Base-by-base conservation (phyloP, 1,140 invertebrate genomes). In the Neuroterus valhalla region DNA sequence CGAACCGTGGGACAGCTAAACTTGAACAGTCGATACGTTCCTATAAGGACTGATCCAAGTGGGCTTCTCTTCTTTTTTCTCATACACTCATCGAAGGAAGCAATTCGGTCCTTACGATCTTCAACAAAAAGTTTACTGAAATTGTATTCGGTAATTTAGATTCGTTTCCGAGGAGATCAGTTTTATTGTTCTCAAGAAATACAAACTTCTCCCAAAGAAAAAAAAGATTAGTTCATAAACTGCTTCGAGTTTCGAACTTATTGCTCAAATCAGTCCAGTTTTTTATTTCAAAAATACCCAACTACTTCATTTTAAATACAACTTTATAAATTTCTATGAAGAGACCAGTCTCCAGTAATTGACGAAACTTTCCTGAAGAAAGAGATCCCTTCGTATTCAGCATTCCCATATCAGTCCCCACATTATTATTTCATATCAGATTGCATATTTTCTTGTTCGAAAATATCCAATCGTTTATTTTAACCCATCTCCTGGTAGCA, bases 91-190 rank as follows among this genome's bases (percentile, higher is more conserved):
- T 62, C 55, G 23, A 62, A 62, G 55, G 55, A 62, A 31, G 55
- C 55, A 62, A 62, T 62, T 62, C 55, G 55, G 55, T 62, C 55
- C 55, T 62, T 62, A 62, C 23, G 23, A 62, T 62, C 55, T 31
- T 62, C 26, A 3, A 38, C 55, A 62, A 62, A 62, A 62, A 62
- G 55, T 23, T 62, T 62, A 31, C 55, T 38, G 23, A 62, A 62
- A 62, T 62, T 62, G 55, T 62, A 62, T 62, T 62, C 55, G 55
- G 55, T 62, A 62, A 62, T 62, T 62, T 62, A 62, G 55, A 31
- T 62, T 62, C 31, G 55, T 62, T 62, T 62, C 55, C 55, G 14
- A 62, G 55, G 55, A 62, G 55, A 15, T 62, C 55, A 62, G 55
- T 62, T 62, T 62, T 62, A 62, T 62, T 62, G 55, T 26, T 62